phyloP scores from a whole-genome alignment of 2,888 invertebrate genomes.

The Hirtodrosophila trivittata region DNA sequence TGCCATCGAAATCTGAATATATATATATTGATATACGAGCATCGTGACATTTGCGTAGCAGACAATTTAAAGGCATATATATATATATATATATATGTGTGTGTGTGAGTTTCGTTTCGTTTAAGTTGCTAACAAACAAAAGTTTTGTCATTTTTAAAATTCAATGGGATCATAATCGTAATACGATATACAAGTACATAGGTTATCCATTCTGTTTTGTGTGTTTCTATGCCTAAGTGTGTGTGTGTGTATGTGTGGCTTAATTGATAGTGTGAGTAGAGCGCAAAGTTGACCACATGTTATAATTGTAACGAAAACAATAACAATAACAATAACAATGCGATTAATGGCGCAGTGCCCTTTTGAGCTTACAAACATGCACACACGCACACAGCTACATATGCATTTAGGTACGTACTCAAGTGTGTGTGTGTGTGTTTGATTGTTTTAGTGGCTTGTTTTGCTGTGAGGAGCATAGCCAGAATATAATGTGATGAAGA shows the following conservation, averaged over 20 bases:
- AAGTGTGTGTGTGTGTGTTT: conserved; percentile 6
- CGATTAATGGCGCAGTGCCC: conserved; percentile 52
- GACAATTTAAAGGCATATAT: not conserved
- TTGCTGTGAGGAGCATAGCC: too few relatives aligned
- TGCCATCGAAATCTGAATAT: not conserved
- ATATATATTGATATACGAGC: not conserved
- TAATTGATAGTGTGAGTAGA: not conserved
- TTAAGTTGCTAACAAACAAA: not conserved
- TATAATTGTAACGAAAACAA: conserved; percentile 28
- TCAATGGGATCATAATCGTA: too few relatives aligned
- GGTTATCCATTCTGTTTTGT: too few relatives aligned
- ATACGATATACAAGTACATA: not conserved
- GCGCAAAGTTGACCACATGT: conserved; percentile 38
- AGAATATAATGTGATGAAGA: conserved; percentile 1
- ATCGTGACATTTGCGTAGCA: too few relatives aligned
- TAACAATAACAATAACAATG: conserved; percentile 21
- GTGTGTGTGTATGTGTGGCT: conserved; percentile 1
- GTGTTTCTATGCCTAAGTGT: not conserved
- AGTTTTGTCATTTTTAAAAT: not conserved
- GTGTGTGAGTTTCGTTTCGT: not conserved
- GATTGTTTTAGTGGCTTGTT: too few relatives aligned
- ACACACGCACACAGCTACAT: not conserved
- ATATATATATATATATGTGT: not conserved
- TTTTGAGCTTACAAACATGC: conserved; percentile 27
- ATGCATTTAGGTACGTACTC: not conserved